Evolutionary conservation across 2,113 vertebrate genomes (phyloP).

Genomic region (Sturnira hondurensis): DNA sequence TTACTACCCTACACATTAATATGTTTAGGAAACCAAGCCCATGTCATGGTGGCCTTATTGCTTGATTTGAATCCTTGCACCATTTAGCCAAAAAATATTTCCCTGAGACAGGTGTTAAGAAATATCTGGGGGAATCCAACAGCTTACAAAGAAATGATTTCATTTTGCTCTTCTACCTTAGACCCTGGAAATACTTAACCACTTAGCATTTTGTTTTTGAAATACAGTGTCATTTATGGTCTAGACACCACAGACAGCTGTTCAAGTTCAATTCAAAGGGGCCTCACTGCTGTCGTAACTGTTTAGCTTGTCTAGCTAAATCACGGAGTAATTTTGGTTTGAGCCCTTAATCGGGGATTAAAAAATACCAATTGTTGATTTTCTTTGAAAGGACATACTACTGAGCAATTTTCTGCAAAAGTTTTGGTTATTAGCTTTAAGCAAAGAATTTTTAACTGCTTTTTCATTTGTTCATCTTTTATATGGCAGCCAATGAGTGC

Average conservation of each 20-base stretch:
- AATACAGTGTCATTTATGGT: constrained; percentile 75
- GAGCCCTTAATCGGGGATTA: constrained; percentile 56
- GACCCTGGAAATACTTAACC: constrained; percentile 59
- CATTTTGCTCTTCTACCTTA: constrained; percentile 40
- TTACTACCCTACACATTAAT: not conserved
- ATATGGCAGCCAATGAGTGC: constrained; percentile 24
- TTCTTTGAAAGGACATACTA: constrained; percentile 12
- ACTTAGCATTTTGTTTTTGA: constrained; percentile 75
- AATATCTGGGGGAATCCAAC: constrained; percentile 58
- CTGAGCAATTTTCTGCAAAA: constrained; percentile 35
- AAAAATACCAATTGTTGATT: constrained; percentile 56
- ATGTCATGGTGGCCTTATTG: constrained; percentile 37
- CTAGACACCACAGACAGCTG: constrained; percentile 71
- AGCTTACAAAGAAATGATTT: constrained; percentile 59
- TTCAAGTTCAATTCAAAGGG: constrained; percentile 72
- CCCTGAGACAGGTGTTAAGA: constrained; percentile 72
- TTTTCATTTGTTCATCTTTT: constrained; percentile 46
- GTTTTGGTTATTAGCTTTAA: constrained; percentile 32
- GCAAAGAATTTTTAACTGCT: constrained; percentile 44
- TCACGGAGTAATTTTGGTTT: constrained; percentile 63
- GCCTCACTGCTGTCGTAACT: constrained; percentile 70
- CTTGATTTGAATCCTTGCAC: constrained; percentile 64
- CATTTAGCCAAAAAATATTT: constrained; percentile 55
- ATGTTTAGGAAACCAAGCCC: constrained; percentile 29
- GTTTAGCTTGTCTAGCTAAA: constrained; percentile 71